Base-by-base conservation (phyloP, 2,888 invertebrate species). In the Cerceris rybyensis region DNA sequence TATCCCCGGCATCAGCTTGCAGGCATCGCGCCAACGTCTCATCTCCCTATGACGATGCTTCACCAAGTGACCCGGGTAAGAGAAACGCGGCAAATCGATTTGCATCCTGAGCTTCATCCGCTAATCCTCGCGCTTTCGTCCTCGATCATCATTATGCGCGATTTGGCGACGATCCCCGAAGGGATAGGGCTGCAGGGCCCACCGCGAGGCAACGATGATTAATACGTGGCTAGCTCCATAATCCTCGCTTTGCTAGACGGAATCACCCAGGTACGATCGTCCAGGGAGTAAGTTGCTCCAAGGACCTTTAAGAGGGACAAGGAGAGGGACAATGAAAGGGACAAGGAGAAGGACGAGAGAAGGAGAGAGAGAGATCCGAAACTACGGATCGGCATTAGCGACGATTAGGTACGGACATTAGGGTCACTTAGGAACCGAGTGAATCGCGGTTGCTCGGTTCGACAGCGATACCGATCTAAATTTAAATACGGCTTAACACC, bases 371-470 rank as follows among this genome's bases (percentile, higher is more conserved):
- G 54, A 54, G n/a, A 13, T 49, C 60, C 43, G 65, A n/a, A 42
- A 43, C 46, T 6, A 43, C 43, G 58, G 41, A n/a, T 50, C 73
- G 81, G 80, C 80, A 83, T 85, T 85, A 83, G 78, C 67, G 75
- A 73, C 82, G 84, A 83, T 86, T 83, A 85, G 85, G 71, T 74
- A 61, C 61, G 83, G 77, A 73, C 79, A 84, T 88, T 85, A 82
- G 78, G 81, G 66, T 80, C 85, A 78, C 76, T 81, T 83, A 83
- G 83, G 63, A 78, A 46, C 72, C 28, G 28, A 42, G 75, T 69
- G 16, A 63, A 16, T 11, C 68, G 54, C 63, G 46, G 61, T 58
- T 68, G 68, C 76, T 68, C 61, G 52, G 16, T 42, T 60, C 54
- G 17, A 42, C 66, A 63, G 67, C 67, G 67, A 60, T 70, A 74